A percentile compares a stretch with the other conserved stretches of the same genome.
Conservation (phyloP, 1,140 invertebrate genomes). For the Aphelenchoides besseyi region DNA sequence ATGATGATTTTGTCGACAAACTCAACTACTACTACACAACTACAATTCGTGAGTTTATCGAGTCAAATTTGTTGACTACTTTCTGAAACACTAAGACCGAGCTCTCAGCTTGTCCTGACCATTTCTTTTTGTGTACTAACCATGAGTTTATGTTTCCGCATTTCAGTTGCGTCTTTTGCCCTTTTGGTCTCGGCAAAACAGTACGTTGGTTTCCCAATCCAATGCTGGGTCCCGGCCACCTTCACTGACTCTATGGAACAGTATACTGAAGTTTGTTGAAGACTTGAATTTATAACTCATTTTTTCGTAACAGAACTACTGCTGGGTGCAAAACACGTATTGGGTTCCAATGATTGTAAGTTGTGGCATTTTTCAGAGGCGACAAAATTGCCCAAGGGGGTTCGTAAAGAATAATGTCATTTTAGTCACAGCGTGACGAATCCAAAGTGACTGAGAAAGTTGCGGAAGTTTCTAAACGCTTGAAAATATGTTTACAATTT, state of each 20-base stretch:
- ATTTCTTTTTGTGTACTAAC: too few relatives aligned
- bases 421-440: not conserved
- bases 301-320: too few relatives aligned
- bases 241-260: slow-evolving; percentile 63
- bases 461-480: slow-evolving; percentile 3
- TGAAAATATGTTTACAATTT: not conserved
- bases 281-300: too few relatives aligned
- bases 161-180: slow-evolving; percentile 61
- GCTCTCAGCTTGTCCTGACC: too few relatives aligned
- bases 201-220: slow-evolving; percentile 62
- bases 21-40: slow-evolving; percentile 63
- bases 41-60: slow-evolving; percentile 54
- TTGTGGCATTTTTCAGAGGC: not conserved
- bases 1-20: slow-evolving; percentile 63
- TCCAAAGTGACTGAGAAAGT: not conserved
- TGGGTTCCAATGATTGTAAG: slow-evolving; percentile 61
- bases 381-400: slow-evolving; percentile 2
- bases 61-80: not conserved
- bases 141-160: slow-evolving; percentile 15
- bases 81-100: too few relatives aligned
- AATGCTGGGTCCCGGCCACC: slow-evolving; percentile 63
- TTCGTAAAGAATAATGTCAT: slow-evolving; percentile 1
- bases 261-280: slow-evolving; percentile 61
- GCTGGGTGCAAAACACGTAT: slow-evolving; percentile 60
- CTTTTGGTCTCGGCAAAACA: slow-evolving; percentile 61